Evolutionary conservation across 2,888 invertebrate species (phyloP), one percentile per base, ranked within the genome.

Genomic region (Melitaea athalia): DNA sequence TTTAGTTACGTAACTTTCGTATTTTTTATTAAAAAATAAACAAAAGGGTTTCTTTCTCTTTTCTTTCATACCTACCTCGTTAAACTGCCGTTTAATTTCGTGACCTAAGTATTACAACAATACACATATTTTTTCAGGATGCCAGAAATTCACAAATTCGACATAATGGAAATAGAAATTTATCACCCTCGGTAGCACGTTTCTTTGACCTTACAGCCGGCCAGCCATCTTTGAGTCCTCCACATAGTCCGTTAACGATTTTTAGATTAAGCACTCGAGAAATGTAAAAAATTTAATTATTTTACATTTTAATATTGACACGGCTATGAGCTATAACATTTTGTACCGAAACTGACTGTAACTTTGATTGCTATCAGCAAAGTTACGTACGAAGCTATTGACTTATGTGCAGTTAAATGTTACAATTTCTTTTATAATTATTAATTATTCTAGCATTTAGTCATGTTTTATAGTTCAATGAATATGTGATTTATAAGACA

Each of bases 131-230:
- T 49, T 80, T 81, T 50, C 78, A 89, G 88, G 78, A 74, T 52
- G 38, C 75, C 6, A 77, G 81, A 68, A 68, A 72, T 47, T 64
- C 76, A 24, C 50, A 79, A 43, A 78, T 79, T 43, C 75, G 82
- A 11, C 79, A 78, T 24, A 78, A 79, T 10, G 64, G 74, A 3
- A 77, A 81, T 15, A 81, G 87, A 72, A 88, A 86, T 72, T 77
- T 92, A 57, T 92, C 92, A 6, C 92, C 92, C 11, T 91, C 92
- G 2, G 92, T 92, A 7, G 91, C 91, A 12, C 82, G 84, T 72
- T 92, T 92, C 77, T 92, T 92, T 70, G 77, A 88, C 72, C 87
- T 91, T 78, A 87, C 90, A 47, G 83, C 87, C 33, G 79, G 77
- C 57, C 90, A 88, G 71, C 67, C 85, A 0, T 79, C 83, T 4